These are phyloP conservation scores for Palythoa caribaeorum DNA, from an alignment of 92 coral and sea anemone species.

Conservation along the genomic window DNA sequence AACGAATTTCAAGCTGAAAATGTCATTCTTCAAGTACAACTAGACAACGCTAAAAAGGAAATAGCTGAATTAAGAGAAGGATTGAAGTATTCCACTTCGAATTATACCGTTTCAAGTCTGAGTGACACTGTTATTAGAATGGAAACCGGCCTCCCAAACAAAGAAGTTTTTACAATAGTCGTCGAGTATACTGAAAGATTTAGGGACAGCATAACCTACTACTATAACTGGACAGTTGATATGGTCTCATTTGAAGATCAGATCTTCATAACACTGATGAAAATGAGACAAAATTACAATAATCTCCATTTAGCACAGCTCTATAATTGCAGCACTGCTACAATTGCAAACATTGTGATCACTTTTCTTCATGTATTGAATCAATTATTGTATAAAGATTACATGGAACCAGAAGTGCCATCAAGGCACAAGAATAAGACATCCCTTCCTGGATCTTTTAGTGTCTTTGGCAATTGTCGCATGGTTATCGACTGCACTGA, in stretches of 20 bases:
- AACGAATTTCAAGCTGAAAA: conserved; percentile 18
- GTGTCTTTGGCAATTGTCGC: conserved; percentile 37
- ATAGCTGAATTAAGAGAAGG: conserved; percentile 24
- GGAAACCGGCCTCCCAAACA: conserved; percentile 70
- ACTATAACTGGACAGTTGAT: conserved; percentile 55
- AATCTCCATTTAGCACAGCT: conserved; percentile 63
- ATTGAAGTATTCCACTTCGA: conserved; percentile 29
- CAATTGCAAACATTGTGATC: conserved; percentile 60
- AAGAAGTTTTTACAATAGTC: conserved; percentile 51
- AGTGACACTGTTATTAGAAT: conserved; percentile 41
- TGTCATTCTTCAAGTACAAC: conserved; percentile 45
- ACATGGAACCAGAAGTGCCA: conserved; percentile 48
- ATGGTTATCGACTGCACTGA: conserved; percentile 61
- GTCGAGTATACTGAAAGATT: conserved; percentile 48
- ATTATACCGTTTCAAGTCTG: conserved; percentile 39
- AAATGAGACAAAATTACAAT: conserved; percentile 64
- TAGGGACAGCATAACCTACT: conserved; percentile 46
- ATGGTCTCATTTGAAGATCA: conserved; percentile 57
- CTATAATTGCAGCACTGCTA: conserved; percentile 54
- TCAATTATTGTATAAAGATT: conserved; percentile 35
- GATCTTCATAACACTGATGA: conserved; percentile 60
- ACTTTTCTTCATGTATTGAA: conserved; percentile 65
- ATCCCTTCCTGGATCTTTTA: conserved; percentile 57
- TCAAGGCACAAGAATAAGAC: conserved; percentile 56
- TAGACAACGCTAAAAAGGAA: conserved; percentile 43